phyloP scores from a whole-genome alignment of 2,797 vertebrate species.

The Odontamblyopus rebecca region DNA sequence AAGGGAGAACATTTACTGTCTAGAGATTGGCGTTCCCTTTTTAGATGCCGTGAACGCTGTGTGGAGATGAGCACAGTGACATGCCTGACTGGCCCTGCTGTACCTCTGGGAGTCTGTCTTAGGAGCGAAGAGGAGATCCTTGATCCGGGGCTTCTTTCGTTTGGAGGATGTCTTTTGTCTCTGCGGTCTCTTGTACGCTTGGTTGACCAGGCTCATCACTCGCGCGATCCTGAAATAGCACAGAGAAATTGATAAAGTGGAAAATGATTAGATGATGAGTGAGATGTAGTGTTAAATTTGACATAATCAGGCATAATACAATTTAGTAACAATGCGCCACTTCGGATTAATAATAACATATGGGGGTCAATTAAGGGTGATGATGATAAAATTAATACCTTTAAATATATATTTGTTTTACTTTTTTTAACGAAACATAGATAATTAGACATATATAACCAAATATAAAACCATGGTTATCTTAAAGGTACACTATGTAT shows the following conservation, averaged over 20 bases:
- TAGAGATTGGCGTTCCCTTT: conserved; percentile 38
- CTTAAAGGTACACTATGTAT: too few species aligned
- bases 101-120: conserved; percentile 84
- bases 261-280: conserved; percentile 8
- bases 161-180: conserved; percentile 81
- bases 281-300: not conserved
- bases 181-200: conserved; percentile 89
- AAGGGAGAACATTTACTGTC: conserved; percentile 43
- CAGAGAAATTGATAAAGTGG: conserved; percentile 25
- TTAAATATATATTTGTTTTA: too few species aligned
- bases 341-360: not conserved
- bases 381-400: too few species aligned
- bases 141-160: conserved; percentile 92
- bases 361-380: too few species aligned
- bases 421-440: too few species aligned
- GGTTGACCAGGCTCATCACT: conserved; percentile 91
- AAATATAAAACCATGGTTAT: too few species aligned
- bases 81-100: conserved; percentile 49
- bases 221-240: conserved; percentile 82
- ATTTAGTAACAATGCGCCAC: not conserved
- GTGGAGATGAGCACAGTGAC: conserved; percentile 46
- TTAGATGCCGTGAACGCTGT: conserved; percentile 41
- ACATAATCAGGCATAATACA: not conserved
- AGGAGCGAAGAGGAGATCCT: conserved; percentile 86
- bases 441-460: too few species aligned